Evolutionary conservation across 1,140 invertebrate genomes (phyloP).

Genomic region (Muscidifurax raptorellus): DNA sequence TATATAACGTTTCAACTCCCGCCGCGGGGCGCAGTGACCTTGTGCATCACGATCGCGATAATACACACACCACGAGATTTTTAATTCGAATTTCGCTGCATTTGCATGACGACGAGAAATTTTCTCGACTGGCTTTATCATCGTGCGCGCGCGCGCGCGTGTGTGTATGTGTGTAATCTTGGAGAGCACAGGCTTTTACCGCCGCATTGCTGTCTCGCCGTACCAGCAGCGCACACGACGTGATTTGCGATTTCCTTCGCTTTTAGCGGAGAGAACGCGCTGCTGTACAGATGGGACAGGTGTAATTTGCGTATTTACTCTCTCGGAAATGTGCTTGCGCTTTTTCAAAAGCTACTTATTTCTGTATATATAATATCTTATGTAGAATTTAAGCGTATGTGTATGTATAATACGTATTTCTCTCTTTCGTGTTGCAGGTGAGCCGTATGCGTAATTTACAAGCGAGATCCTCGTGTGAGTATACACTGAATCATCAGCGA

Average conservation of each 20-base stretch:
- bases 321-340: neutral
- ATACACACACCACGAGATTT: no score
- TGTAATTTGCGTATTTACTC: conserved; percentile 1
- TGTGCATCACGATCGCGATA: neutral
- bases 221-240: no score
- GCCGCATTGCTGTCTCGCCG: neutral
- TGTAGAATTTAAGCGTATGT: neutral
- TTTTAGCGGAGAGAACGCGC: neutral
- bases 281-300: neutral
- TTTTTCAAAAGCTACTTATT: no score
- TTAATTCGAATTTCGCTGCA: neutral
- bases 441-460: no score
- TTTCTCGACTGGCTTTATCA: neutral
- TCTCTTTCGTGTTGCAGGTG: no score
- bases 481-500: no score
- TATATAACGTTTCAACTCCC: neutral
- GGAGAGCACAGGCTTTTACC: neutral
- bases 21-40: conserved; percentile 23
- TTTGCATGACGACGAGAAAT: neutral
- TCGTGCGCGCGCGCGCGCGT: neutral
- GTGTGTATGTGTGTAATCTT: neutral
- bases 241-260: conserved; percentile 20
- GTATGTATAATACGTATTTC: neutral
- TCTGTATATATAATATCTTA: no score
- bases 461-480: no score